Base-by-base conservation (phyloP, 2,888 invertebrate genomes). In the Priocnemis perturbator region DNA sequence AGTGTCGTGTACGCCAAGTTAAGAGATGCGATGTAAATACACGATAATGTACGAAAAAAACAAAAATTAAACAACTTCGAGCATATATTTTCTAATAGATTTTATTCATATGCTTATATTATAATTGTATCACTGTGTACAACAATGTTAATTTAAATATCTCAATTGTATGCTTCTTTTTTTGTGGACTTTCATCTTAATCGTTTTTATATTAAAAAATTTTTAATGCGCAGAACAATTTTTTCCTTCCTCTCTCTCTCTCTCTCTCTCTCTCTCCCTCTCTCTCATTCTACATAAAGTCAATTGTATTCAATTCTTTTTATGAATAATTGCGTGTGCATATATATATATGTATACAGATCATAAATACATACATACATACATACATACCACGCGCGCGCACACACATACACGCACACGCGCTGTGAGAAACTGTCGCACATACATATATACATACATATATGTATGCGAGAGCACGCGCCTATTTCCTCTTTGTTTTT, bases 81-180 rank as follows among this genome's bases (percentile, higher is more conserved):
- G 74, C 81, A 74, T 81, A 74, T 85, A 86, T 88, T 89, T 89
- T 88, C 88, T 87, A 88, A 89, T 89, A 88, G 87, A 88, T 89
- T 88, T 89, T 88, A 89, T 89, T 89, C 87, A 88, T 88, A 88
- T 89, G 87, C 89, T 88, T 88, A 89, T 88, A 86, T 88, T 87
- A 88, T 89, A 89, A 88, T 88, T 88, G 88, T 89, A 89, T 89
- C 89, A 88, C 89, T 89, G 88, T 88, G 87, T 89, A 89, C 89
- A 89, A 88, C 88, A 88, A 88, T 88, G 86, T 88, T 87, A 81
- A 86, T 86, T 87, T 86, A 87, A 86, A 88, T 87, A 87, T 88
- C 86, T 88, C 87, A 87, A 85, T 87, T 81, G 83, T 87, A 87
- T 86, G 84, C 73, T 83, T 69, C 69, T 78, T 82, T 81, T 83